A percentile compares a stretch with the other conserved stretches of the same genome.
Conservation (phyloP, 1,140 invertebrate genomes). For the Drosophila hydei region DNA sequence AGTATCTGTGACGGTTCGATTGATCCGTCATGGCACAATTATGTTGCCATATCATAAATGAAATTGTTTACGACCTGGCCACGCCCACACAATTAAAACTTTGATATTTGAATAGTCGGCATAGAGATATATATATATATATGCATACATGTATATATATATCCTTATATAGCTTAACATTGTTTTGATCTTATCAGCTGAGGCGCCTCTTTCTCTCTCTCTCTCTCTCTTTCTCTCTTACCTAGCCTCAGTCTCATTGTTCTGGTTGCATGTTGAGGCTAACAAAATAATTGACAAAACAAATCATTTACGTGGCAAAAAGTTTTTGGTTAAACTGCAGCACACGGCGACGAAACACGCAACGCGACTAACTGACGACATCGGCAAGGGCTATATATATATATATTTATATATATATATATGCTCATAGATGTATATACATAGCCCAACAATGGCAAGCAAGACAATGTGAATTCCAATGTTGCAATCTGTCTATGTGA, state of each 20-base stretch:
- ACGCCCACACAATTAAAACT: constrained; percentile 73
- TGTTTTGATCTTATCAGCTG: constrained; percentile 83
- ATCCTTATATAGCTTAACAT: constrained; percentile 20
- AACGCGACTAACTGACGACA: constrained; percentile 70
- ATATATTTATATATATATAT: constrained; percentile 30
- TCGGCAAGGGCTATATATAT: constrained; percentile 5
- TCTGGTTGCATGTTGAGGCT: constrained; percentile 72
- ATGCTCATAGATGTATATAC: constrained; percentile 54
- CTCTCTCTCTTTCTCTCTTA: neutral
- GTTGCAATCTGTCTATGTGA: constrained; percentile 3
- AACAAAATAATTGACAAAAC: constrained; percentile 83
- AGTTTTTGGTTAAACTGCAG: constrained; percentile 64
- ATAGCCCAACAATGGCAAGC: constrained; percentile 10
- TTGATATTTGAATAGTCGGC: constrained; percentile 2
- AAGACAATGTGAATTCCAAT: constrained; percentile 33
- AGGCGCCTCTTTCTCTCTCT: constrained; percentile 16
- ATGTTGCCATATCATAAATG: constrained; percentile 27
- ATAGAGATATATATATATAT: neutral
- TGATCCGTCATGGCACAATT: constrained; percentile 10
- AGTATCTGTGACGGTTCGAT: constrained; percentile 9
- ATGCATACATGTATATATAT: neutral
- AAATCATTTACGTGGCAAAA: constrained; percentile 81
- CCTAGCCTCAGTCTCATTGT: neutral
- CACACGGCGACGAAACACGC: constrained; percentile 73
- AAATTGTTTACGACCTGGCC: constrained; percentile 58